Evolutionary conservation across 2,888 invertebrate genomes (phyloP).

Genomic region (Blera fallax): DNA sequence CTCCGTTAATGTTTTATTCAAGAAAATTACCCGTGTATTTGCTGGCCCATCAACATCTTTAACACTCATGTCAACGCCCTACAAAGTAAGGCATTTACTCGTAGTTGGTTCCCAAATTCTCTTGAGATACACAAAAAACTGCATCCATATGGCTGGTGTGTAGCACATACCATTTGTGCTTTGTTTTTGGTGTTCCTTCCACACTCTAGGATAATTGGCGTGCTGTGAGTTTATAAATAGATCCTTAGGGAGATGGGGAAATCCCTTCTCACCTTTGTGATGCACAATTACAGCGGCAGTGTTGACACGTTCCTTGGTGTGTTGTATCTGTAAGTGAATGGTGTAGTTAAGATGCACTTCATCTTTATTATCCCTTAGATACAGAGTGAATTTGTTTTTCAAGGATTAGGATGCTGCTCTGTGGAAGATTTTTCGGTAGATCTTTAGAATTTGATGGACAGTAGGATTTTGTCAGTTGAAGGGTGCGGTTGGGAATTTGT

Average conservation of each 20-base stretch:
- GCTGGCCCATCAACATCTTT: slow-evolving; percentile 23
- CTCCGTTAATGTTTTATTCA: slow-evolving; percentile 36
- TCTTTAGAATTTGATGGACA: not conserved
- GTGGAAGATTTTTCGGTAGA: not conserved
- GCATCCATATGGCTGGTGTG: slow-evolving; percentile 15
- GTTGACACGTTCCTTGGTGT: slow-evolving; percentile 28
- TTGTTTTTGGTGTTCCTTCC: not conserved
- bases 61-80: slow-evolving; percentile 40
- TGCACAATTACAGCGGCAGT: slow-evolving; percentile 16
- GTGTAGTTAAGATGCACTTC: not conserved
- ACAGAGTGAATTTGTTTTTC: not conserved
- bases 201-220: slow-evolving; percentile 8
- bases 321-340: not conserved
- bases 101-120: not conserved
- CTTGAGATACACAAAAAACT: slow-evolving; percentile 1
- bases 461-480: slow-evolving; percentile 7
- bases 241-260: slow-evolving; percentile 20
- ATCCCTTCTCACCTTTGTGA: slow-evolving; percentile 41
- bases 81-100: slow-evolving; percentile 8
- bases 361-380: slow-evolving; percentile 1
- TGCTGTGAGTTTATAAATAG: slow-evolving; percentile 27
- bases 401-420: slow-evolving; percentile 1
- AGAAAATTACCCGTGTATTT: slow-evolving; percentile 26
- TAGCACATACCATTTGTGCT: not conserved
- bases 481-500: slow-evolving; percentile 8